A percentile compares a stretch with the other conserved stretches of the same genome.
Evolutionary conservation across 2,888 invertebrate species (phyloP).

Genomic region (Acanthosoma haemorrhoidale): DNA sequence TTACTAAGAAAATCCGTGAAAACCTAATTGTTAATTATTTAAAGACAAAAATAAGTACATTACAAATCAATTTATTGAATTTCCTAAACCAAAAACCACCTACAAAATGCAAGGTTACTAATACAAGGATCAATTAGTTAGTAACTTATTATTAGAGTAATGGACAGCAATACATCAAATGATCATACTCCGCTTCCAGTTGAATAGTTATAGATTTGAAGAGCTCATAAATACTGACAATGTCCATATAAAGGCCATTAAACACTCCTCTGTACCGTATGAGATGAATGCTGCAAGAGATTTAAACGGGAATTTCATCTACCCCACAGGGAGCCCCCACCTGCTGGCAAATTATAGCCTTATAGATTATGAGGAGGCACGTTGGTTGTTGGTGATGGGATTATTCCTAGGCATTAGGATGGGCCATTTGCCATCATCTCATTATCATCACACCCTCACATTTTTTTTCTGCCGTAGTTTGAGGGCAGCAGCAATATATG

Average conservation of each 20-base stretch:
- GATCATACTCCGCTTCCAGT: too few relatives aligned
- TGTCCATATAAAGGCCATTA: background rate
- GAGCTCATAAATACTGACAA: background rate
- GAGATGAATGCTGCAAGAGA: background rate
- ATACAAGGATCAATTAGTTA: too few relatives aligned
- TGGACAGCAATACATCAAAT: too few relatives aligned
- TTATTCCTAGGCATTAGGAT: conserved; percentile 7
- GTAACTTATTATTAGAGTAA: too few relatives aligned
- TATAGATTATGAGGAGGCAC: too few relatives aligned
- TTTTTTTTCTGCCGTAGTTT: background rate
- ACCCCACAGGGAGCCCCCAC: background rate
- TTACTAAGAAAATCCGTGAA: too few relatives aligned
- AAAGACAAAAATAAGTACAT: too few relatives aligned
- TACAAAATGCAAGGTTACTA: too few relatives aligned
- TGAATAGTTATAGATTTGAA: too few relatives aligned
- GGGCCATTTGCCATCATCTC: conserved; percentile 2
- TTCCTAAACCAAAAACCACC: too few relatives aligned
- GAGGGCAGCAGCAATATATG: background rate
- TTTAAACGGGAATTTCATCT: background rate
- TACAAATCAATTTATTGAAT: too few relatives aligned
- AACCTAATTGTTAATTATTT: too few relatives aligned
- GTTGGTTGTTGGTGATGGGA: background rate
- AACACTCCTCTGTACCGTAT: background rate
- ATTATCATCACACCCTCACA: conserved; percentile 1
- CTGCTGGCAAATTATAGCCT: background rate